A percentile compares a stretch with the other conserved stretches of the same genome.
Evolutionary conservation across 2,888 invertebrate genomes (phyloP).

Genomic region (Orthosia gothica): DNA sequence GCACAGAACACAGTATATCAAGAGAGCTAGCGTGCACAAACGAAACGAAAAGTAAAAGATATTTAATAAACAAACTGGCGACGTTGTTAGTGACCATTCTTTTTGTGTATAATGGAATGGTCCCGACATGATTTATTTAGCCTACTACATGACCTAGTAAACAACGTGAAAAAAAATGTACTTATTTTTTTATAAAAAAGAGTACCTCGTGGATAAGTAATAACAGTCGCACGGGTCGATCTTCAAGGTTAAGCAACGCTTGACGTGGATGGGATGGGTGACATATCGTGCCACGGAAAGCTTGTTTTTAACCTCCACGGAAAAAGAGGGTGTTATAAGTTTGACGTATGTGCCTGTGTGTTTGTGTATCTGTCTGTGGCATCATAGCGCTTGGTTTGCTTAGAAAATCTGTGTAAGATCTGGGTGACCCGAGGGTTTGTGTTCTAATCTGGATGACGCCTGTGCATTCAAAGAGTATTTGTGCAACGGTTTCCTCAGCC

Average conservation of each 20-base stretch:
- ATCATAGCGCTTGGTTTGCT: too few relatives aligned
- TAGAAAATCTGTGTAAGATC: too few relatives aligned
- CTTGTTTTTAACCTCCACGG: neutral
- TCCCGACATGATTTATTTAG: constrained; percentile 59
- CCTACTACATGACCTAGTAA: constrained; percentile 27
- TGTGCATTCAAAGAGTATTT: too few relatives aligned
- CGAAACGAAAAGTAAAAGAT: constrained; percentile 52
- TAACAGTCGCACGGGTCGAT: neutral
- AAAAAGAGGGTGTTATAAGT: too few relatives aligned
- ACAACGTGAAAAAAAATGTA: neutral
- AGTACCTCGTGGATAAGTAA: neutral
- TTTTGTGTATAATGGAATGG: constrained; percentile 63
- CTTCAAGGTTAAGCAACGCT: neutral
- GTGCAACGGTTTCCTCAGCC: too few relatives aligned
- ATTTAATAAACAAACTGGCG: constrained; percentile 65
- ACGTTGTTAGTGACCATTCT: constrained; percentile 57
- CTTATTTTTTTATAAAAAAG: neutral
- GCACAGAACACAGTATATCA: constrained; percentile 27
- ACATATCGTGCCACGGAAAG: neutral
- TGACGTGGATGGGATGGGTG: neutral
- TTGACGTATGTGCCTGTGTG: too few relatives aligned
- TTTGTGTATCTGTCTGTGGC: too few relatives aligned
- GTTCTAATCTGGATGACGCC: too few relatives aligned
- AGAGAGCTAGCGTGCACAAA: constrained; percentile 43
- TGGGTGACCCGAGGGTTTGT: too few relatives aligned